Base-by-base conservation (phyloP, 2,113 vertebrate genomes). In the Triplophysa dalaica region DNA sequence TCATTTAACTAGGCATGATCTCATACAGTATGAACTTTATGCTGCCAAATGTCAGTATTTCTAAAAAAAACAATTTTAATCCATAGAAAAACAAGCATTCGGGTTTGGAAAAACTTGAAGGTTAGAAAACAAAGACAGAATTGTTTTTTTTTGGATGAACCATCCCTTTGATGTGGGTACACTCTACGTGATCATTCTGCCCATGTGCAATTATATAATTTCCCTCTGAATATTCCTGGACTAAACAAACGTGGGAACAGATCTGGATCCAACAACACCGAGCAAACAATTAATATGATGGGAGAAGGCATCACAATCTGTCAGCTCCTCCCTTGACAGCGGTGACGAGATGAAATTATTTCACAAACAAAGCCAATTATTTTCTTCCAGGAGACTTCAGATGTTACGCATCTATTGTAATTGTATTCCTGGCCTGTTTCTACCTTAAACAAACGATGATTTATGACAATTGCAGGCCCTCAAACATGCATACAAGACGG, bases 401-500 rank as follows among this genome's bases (percentile, higher is more conserved):
- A 73, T 43, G 33, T 60, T 77, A 64, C 33, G 62, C 62, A 77
- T 66, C 43, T 38, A 26, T 80, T 67, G 70, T 81, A 67, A 81
- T 81, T 75, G 64, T 52, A 63, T 61, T 75, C 70, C 5, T 33
- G 29, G 8, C 6, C 63, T 48, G 70, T 48, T 81, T 75, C 52
- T 48, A 61, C 65, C 70, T 75, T 12, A 81, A 68, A 81, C 63
- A 56, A 60, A 61, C 45, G 54, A 50, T 41, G 62, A 48, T 67
- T 75, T 81, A 74, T 75, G 70, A 66, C 38, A 58, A 45, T 75
- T 68, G 70, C 61, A 52, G 26, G 66, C 67, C 26, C 75, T 81
- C 70, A 81, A 77, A 74, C 70, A 60, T 75, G 62, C 65, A 58
- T 67, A 74, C 79, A 68, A 74, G 22, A 62, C 11, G 10, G 11